phyloP scores from a whole-genome alignment of 2,888 invertebrate genomes.

The Ormia ochracea region DNA sequence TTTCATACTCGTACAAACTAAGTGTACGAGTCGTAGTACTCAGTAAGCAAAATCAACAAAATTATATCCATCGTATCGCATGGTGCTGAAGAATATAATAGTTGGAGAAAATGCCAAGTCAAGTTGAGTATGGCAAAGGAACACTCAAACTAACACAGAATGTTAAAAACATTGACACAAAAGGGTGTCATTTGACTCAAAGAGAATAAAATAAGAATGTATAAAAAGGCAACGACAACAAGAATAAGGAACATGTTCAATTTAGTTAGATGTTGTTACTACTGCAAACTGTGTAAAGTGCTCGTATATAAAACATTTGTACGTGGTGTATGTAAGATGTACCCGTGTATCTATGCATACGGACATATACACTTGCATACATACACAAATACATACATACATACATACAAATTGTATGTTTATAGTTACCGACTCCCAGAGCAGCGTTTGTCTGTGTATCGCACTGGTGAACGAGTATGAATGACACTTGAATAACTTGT shows the following conservation, averaged over 20 bases:
- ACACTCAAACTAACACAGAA: neutral
- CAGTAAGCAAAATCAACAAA: conserved; percentile 52
- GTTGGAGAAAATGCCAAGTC: conserved; percentile 50
- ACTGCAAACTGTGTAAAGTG: conserved; percentile 1
- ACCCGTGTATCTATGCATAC: too few species aligned
- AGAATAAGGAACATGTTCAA: conserved; percentile 52
- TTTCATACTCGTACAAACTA: conserved; percentile 40
- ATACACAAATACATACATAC: too few species aligned
- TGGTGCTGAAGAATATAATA: conserved; percentile 17
- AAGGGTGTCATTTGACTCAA: conserved; percentile 63
- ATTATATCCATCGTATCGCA: conserved; percentile 38
- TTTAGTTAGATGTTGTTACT: conserved; percentile 51
- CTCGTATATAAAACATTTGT: conserved; percentile 1
- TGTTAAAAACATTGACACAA: conserved; percentile 55
- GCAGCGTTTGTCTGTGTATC: conserved; percentile 10
- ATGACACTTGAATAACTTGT: conserved; percentile 64
- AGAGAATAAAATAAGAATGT: conserved; percentile 50
- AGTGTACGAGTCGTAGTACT: conserved; percentile 17
- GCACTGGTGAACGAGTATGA: conserved; percentile 29
- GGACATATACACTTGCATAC: too few species aligned
- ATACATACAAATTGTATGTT: neutral
- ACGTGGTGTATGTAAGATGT: conserved; percentile 12
- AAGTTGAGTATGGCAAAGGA: conserved; percentile 52
- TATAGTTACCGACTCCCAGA: neutral
- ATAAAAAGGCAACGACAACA: conserved; percentile 34